Evolutionary conservation across 37 sponge, comb jelly and placozoan genomes (phyloP).

Genomic region (Cliona cf. orientalis): DNA sequence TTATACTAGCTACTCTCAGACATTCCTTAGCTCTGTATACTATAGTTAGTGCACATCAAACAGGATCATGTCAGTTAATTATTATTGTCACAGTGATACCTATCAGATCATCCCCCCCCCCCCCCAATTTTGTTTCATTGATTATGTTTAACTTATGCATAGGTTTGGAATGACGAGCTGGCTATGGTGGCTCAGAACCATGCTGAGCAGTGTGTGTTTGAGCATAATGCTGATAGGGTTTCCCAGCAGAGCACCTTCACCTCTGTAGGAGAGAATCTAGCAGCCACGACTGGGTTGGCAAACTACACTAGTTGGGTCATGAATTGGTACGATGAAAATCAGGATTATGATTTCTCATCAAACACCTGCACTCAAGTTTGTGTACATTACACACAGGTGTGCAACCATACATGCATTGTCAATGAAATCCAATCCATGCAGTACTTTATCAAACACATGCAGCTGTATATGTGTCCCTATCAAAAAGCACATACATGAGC

Average conservation of each 20-base stretch:
- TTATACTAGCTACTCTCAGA: no score
- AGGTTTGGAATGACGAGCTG: constrained; percentile 24
- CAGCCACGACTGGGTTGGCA: constrained; percentile 1
- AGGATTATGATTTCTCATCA: background rate
- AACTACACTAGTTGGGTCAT: background rate
- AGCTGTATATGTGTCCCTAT: background rate
- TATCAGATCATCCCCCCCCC: no score
- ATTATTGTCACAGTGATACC: no score
- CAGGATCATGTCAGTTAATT: no score
- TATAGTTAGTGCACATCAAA: no score
- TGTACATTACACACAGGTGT: constrained; percentile 49
- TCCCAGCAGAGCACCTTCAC: background rate
- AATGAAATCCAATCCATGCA: background rate
- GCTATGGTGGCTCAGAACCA: constrained; percentile 21
- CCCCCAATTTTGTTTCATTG: no score
- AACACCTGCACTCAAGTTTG: constrained; percentile 20
- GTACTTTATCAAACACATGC: background rate
- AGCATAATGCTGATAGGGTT: background rate
- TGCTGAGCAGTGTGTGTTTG: constrained; percentile 23
- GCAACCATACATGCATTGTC: background rate
- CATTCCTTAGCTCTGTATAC: no score
- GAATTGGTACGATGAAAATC: constrained; percentile 20
- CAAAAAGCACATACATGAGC: background rate
- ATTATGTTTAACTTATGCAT: background rate
- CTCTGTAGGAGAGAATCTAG: constrained; percentile 22